These are phyloP conservation scores for Drosophila seclusa DNA, from an alignment of 2,888 invertebrate species.

Conservation along the genomic window DNA sequence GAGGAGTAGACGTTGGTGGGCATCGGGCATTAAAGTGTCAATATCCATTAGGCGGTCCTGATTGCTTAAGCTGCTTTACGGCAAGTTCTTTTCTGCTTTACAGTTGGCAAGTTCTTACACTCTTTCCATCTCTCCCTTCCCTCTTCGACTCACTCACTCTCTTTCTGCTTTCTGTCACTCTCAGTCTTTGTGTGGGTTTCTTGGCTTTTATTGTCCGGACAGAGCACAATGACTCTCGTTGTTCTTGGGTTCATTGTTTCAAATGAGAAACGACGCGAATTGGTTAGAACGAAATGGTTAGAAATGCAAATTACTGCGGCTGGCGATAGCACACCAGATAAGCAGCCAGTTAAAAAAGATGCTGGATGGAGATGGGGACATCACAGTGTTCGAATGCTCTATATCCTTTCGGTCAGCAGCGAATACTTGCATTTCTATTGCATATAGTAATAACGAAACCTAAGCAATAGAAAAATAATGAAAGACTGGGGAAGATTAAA, in stretches of 20 bases:
- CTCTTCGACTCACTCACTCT: conserved; percentile 7
- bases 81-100: conserved; percentile 75
- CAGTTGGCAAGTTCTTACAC: conserved; percentile 67
- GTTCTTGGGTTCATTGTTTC: conserved; percentile 76
- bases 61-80: conserved; percentile 81
- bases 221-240: conserved; percentile 71
- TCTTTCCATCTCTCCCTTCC: conserved; percentile 12
- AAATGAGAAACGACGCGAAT: conserved; percentile 79
- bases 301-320: conserved; percentile 77
- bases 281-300: conserved; percentile 78
- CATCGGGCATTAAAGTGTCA: conserved; percentile 77
- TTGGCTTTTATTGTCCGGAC: conserved; percentile 69
- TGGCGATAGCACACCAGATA: conserved; percentile 62
- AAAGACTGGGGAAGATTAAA: background rate
- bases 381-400: conserved; percentile 54
- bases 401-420: conserved; percentile 1
- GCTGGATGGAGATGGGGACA: conserved; percentile 15
- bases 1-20: conserved; percentile 45
- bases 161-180: conserved; percentile 11
- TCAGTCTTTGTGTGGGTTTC: conserved; percentile 42
- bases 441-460: background rate
- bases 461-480: background rate
- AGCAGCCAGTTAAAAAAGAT: conserved; percentile 41
- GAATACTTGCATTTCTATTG: background rate
- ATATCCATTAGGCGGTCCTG: conserved; percentile 80